Percentiles rank a stretch among this genome's conserved stretches.
These are phyloP conservation scores for Chiridota heheva DNA, from an alignment of 35 echinoderm and acorn worm genomes.

Conservation along the genomic window DNA sequence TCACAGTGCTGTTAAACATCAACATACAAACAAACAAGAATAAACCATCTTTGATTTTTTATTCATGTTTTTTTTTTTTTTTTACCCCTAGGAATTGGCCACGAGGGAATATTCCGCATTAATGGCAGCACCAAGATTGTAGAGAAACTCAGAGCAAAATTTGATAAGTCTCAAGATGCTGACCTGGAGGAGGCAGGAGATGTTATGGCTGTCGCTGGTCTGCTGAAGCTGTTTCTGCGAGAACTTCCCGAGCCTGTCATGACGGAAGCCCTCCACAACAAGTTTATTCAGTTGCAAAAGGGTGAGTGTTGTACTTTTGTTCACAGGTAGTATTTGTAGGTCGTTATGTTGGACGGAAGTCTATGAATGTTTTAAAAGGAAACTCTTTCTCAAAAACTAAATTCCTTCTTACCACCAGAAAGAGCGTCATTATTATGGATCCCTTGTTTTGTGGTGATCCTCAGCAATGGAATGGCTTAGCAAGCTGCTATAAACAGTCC, in stretches of 20 bases:
- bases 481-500: no score
- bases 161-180: slow-evolving; percentile 80
- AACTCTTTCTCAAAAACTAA: no score
- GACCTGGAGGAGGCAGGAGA: slow-evolving; percentile 86
- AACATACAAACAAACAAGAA: no score
- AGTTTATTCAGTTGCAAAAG: slow-evolving; percentile 78
- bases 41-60: neutral
- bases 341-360: no score
- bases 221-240: slow-evolving; percentile 88
- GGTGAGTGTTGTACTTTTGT: slow-evolving; percentile 39
- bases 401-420: no score
- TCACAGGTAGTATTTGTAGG: no score
- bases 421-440: no score
- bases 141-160: slow-evolving; percentile 73
- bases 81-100: slow-evolving; percentile 83
- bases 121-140: slow-evolving; percentile 91
- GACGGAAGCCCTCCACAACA: slow-evolving; percentile 53
- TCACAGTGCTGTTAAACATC: no score
- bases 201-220: slow-evolving; percentile 96
- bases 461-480: no score
- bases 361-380: no score
- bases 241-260: slow-evolving; percentile 90
- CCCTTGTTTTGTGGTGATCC: no score
- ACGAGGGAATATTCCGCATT: slow-evolving; percentile 97
- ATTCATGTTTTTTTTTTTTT: neutral